Evolutionary conservation across 1,140 invertebrate species (phyloP).

Genomic region (Papilio xuthus): DNA sequence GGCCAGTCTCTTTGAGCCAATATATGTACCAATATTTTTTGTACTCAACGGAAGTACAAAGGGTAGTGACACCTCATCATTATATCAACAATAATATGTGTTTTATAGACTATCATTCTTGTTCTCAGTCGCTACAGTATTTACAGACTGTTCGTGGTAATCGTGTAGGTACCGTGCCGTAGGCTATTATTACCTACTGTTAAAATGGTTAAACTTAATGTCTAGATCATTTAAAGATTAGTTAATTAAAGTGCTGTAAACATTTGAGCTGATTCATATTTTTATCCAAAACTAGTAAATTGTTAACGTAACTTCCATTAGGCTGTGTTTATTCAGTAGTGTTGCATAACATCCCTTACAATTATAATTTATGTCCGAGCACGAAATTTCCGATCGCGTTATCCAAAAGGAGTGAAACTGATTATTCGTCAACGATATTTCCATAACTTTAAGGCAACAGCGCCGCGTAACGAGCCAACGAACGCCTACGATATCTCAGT

Average conservation of each 20-base stretch:
- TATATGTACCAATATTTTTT: no score
- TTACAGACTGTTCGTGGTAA: no score
- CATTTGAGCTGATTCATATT: not conserved
- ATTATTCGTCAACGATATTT: constrained; percentile 36
- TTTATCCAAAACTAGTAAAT: not conserved
- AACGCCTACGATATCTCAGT: constrained; percentile 37
- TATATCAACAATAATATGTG: no score
- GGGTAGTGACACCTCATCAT: no score
- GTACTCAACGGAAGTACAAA: no score
- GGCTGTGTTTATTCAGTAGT: not conserved
- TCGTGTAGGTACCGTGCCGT: no score
- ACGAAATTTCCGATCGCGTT: constrained; percentile 31
- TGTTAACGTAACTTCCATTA: not conserved
- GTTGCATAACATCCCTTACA: constrained; percentile 7
- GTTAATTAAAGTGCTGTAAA: not conserved
- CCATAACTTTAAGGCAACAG: constrained; percentile 35
- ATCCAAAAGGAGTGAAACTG: constrained; percentile 32
- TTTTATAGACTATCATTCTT: no score
- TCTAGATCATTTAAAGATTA: not conserved
- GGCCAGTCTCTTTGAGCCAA: no score
- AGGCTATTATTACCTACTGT: no score
- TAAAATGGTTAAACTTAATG: not conserved
- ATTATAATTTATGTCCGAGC: constrained; percentile 34
- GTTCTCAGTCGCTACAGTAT: no score
- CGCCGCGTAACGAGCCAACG: constrained; percentile 22